phyloP scores from a whole-genome alignment of 2,888 invertebrate genomes.

The Papilio protenor region DNA sequence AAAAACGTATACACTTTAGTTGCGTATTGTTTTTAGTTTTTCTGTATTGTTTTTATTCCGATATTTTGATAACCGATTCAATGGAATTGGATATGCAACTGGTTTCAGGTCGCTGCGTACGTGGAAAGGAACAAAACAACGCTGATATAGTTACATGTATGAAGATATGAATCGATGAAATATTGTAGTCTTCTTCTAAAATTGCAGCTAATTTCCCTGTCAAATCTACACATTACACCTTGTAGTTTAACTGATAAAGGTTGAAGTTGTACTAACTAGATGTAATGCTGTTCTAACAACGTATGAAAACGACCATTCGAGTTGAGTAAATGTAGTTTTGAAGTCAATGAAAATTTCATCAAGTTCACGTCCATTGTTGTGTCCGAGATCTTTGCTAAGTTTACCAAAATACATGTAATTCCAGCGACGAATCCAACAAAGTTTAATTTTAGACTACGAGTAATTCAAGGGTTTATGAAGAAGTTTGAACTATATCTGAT shows the following conservation, averaged over 20 bases:
- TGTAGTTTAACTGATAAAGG: neutral
- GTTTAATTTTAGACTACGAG: neutral
- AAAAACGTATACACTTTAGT: neutral
- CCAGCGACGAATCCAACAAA: neutral
- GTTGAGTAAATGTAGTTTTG: neutral
- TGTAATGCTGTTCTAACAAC: neutral
- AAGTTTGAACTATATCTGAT: neutral
- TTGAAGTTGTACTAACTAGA: neutral
- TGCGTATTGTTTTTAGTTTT: neutral
- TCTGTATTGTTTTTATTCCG: neutral
- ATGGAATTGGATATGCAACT: constrained; percentile 6
- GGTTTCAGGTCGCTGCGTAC: neutral
- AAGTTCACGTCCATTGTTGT: neutral
- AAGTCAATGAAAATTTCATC: neutral
- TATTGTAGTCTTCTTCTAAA: neutral
- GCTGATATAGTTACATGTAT: neutral
- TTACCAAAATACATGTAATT: neutral
- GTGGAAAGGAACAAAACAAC: neutral
- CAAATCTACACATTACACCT: neutral
- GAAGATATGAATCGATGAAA: neutral
- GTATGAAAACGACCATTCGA: neutral
- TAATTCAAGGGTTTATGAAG: neutral
- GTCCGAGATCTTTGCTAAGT: neutral
- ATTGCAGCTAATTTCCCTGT: neutral
- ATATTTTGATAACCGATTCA: constrained; percentile 3